Evolutionary conservation across 2,113 vertebrate species (phyloP), one percentile per base, ranked within the genome.

Genomic region (Chionis minor): DNA sequence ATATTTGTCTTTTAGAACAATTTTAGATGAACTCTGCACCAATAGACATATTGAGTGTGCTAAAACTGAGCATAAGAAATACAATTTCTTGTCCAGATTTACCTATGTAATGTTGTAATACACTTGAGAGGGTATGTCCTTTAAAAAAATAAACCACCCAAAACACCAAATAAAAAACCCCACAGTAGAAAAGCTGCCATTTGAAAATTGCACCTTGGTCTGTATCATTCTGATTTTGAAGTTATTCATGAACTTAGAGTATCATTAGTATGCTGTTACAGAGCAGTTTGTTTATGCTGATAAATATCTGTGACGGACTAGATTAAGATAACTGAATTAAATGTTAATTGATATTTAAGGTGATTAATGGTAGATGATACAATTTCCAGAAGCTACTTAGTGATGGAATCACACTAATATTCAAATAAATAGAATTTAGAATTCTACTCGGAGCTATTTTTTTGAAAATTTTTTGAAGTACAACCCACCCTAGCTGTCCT

Each of bases 201-300:
- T 13, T 81, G 79, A 52, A 73, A 78, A 40, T 51, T 44, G 14
- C 33, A n/a, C 9, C 21, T 66, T 52, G 20, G 35, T 70, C 81
- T 79, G 6, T 79, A 13, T 61, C 1, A 30, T 66, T 67, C 52
- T 33, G 22, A 40, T 86, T 79, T 73, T 94, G 9, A 84, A 81
- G 44, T 75, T 1, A 28, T 62, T 89, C 0, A 0, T 26, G 16
- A 61, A 42, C 12, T 4, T 8, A 44, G 44, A n/a, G 44, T 72
- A 44, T 83, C 20, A 67, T 79, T 72, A 79, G 20, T 35, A 17
- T 40, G 62, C 45, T 33, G 24, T 32, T 38, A 52, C 21, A 14
- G 44, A 86, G 62, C 27, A 38, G 26, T 84, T 92, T 87, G 44
- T 44, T 91, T 75, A 38, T 59, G 35, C 33, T 89, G 38, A 58